Percentiles rank a stretch among this genome's conserved stretches.
These are phyloP conservation scores for Protobothrops flavoviridis DNA, from an alignment of 2,113 vertebrate genomes.

Conservation along the genomic window DNA sequence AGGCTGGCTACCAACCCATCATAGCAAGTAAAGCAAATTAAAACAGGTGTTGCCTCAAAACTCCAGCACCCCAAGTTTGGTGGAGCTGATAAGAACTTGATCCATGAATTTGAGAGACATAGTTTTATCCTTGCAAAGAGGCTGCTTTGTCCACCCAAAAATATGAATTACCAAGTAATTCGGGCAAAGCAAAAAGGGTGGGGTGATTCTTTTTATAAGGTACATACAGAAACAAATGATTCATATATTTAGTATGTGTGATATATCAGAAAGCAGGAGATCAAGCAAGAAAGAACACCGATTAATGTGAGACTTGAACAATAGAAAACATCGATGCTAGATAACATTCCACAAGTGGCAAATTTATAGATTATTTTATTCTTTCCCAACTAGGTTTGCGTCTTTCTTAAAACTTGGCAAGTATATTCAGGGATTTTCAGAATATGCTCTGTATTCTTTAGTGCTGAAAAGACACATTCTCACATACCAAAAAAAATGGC, in stretches of 20 bases:
- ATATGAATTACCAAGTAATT: background rate
- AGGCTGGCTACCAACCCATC: too few species aligned
- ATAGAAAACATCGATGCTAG: background rate
- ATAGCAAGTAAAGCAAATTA: too few species aligned
- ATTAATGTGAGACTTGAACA: background rate
- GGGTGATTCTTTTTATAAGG: background rate
- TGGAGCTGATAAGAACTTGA: background rate
- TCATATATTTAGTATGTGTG: background rate
- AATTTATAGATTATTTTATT: background rate
- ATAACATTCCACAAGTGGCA: background rate
- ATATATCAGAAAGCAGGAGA: background rate
- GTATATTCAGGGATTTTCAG: background rate
- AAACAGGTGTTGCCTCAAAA: background rate
- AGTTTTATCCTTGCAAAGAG: background rate
- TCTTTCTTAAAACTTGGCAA: background rate
- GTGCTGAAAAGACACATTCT: background rate
- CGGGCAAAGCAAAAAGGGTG: background rate
- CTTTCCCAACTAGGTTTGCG: background rate
- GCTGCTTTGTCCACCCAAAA: background rate
- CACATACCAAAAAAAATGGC: background rate
- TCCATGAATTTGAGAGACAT: background rate
- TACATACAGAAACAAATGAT: background rate
- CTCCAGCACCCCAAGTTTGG: background rate
- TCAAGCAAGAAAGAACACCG: background rate
- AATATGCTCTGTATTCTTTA: background rate